These are phyloP conservation scores for Eupithecia centaureata DNA, from an alignment of 2,888 invertebrate species.

Conservation along the genomic window DNA sequence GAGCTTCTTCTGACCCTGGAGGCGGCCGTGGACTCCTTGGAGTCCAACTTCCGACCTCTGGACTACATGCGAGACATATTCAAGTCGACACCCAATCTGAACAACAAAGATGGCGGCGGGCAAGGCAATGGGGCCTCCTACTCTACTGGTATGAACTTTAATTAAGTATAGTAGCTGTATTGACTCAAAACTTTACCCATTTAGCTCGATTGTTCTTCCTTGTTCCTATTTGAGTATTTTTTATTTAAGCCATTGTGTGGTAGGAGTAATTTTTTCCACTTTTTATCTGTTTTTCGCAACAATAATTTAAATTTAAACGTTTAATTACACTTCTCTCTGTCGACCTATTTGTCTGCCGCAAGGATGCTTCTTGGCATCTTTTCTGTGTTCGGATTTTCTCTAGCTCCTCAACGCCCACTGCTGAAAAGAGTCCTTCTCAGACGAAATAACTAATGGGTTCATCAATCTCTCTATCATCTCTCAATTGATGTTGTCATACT, in stretches of 20 bases:
- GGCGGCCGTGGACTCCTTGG: conserved; percentile 96
- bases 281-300: no score
- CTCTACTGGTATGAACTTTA: conserved; percentile 57
- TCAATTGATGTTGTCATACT: no score
- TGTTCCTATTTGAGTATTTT: background rate
- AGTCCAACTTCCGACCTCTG: conserved; percentile 94
- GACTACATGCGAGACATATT: conserved; percentile 98
- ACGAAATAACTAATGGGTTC: background rate
- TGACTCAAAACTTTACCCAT: background rate
- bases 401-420: background rate
- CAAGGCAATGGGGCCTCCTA: conserved; percentile 64
- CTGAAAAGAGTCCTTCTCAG: background rate
- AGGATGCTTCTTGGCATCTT: background rate
- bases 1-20: conserved; percentile 97
- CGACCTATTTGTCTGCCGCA: no score
- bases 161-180: background rate
- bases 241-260: no score
- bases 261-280: no score
- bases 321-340: no score
- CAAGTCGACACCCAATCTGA: conserved; percentile 97
- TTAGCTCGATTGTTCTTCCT: background rate
- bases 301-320: no score
- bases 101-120: conserved; percentile 89
- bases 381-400: no score
- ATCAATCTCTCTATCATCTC: no score